Conservation (phyloP, 2,113 vertebrate species). For the Otis tarda region DNA sequence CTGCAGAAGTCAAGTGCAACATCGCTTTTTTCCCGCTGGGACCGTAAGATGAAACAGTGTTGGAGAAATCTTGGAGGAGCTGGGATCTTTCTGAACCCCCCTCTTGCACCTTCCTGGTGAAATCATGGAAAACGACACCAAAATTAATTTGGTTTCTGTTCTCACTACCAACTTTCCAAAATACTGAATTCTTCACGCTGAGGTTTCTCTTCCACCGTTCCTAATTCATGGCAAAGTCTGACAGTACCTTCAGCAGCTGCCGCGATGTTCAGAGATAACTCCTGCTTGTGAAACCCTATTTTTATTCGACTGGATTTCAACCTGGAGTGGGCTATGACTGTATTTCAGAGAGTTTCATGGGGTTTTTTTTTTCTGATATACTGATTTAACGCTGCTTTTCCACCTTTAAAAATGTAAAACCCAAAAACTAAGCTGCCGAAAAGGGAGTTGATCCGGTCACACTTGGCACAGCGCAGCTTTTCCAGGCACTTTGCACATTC, state of each 20-base stretch:
- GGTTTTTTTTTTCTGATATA: not conserved
- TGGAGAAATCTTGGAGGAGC: not conserved
- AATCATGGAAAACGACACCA: not conserved
- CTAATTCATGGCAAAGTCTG: not conserved
- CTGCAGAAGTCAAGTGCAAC: not conserved
- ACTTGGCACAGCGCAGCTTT: not conserved
- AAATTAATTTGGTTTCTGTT: not conserved
- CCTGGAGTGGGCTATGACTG: not conserved
- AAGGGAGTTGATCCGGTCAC: not conserved
- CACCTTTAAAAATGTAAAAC: not conserved
- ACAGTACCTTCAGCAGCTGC: not conserved
- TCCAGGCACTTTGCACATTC: not conserved
- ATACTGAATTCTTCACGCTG: not conserved
- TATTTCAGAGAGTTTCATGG: not conserved
- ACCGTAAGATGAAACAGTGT: not conserved
- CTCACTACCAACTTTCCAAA: not conserved
- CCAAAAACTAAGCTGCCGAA: not conserved
- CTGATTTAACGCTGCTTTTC: not conserved
- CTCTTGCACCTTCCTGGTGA: not conserved
- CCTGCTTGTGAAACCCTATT: not conserved
- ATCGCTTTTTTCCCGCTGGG: not conserved
- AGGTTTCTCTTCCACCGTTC: not conserved
- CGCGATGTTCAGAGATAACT: not conserved
- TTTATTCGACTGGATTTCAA: constrained; percentile 16
- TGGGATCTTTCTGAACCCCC: not conserved